Evolutionary conservation across 2,113 vertebrate genomes (phyloP).

Genomic region (Coptodon bakossiorum): DNA sequence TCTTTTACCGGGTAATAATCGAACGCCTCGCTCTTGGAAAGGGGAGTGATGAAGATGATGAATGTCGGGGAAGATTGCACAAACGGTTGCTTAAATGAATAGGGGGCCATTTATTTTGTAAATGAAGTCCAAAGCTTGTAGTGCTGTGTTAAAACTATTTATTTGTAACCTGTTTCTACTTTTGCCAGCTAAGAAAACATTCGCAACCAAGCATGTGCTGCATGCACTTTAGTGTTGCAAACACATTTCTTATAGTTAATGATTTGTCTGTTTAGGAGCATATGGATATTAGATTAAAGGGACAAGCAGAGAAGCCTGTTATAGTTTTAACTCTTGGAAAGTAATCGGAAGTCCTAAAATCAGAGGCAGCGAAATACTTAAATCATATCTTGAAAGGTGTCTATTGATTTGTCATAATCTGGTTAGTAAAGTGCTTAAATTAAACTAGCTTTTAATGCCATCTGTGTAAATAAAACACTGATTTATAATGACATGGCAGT

Average conservation of each 20-base stretch:
- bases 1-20: background rate
- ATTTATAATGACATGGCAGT: background rate
- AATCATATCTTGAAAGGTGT: background rate
- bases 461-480: background rate
- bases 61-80: slow-evolving; percentile 13
- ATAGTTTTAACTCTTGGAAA: background rate
- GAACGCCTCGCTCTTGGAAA: background rate
- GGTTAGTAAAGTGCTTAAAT: background rate
- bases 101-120: background rate
- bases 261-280: background rate
- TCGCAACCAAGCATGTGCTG: slow-evolving; percentile 29
- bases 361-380: background rate
- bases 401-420: background rate
- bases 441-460: background rate
- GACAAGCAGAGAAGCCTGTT: background rate
- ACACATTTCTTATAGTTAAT: background rate
- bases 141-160: slow-evolving; percentile 2
- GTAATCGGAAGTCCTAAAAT: background rate
- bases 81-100: background rate
- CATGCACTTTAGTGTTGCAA: slow-evolving; percentile 53
- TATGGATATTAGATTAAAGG: slow-evolving; percentile 33
- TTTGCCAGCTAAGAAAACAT: slow-evolving; percentile 16
- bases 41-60: background rate
- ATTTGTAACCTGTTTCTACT: background rate
- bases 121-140: background rate